Evolutionary conservation across 2,797 vertebrate species (phyloP), one percentile per base, ranked within the genome.

Genomic region (Oreochromis mossambicus): DNA sequence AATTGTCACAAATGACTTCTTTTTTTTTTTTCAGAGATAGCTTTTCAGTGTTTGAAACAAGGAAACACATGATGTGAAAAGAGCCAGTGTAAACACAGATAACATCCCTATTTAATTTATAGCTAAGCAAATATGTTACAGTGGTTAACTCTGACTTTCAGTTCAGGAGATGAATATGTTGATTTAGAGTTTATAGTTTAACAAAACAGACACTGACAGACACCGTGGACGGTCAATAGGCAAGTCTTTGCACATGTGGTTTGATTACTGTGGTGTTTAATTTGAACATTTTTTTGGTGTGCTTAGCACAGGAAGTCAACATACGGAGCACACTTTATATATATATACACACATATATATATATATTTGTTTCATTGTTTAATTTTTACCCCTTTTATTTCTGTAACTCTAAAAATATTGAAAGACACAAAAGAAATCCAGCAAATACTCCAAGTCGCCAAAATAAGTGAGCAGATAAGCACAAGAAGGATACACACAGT

Each of bases 101-200:
- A 89, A 83, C 15, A 63, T 81, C 76, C 77, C 52, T 51, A 70
- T 85, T 87, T 56, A 58, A 58, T 52, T 70, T 51, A 76, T 32
- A 77, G 85, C 82, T 82, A 77, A 48, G 86, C 79, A 92, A 92
- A 93, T 89, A 78, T 58, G 24, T 81, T 43, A 75, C 32, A n/a
- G 46, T 82, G 8, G 50, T 83, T 87, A 75, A 85, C 78, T 70
- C n/a, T 50, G 63, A 29, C 46, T 76, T 26, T 52, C 29, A 58
- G 34, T 13, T 34, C 46, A 48, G 32, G 26, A 36, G 63, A 80
- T 70, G 11, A 83, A 81, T 51, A 73, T 81, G 76, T 81, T 84
- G 52, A 89, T 88, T 63, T 56, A 32, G 34, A 78, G 54, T 86
- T 83, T 80, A 70, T 46, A 36, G 81, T 90, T 86, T 82, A 84